Evolutionary conservation across 1,140 invertebrate species (phyloP).

Genomic region (Drosophila takahashii): DNA sequence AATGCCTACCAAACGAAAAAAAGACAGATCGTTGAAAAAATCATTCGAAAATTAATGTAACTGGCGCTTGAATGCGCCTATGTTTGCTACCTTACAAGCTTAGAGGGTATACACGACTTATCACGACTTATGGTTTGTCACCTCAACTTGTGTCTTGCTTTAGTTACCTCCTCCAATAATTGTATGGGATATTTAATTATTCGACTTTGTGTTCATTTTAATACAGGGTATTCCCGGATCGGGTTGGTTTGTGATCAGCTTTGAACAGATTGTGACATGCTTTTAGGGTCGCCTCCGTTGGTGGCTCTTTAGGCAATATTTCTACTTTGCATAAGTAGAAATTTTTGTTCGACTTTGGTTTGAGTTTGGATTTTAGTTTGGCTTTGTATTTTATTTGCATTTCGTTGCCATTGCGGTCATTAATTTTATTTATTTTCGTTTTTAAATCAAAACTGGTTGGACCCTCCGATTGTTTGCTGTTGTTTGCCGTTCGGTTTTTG

Average conservation of each 20-base stretch:
- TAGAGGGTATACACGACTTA: slow-evolving; percentile 8
- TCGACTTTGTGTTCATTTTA: neutral
- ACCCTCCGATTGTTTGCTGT: slow-evolving; percentile 68
- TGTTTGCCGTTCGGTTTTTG: slow-evolving; percentile 59
- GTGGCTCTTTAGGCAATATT: slow-evolving; percentile 78
- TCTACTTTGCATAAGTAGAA: slow-evolving; percentile 84
- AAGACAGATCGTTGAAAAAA: slow-evolving; percentile 40
- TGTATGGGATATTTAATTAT: neutral
- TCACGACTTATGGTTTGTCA: neutral
- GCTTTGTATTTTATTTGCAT: slow-evolving; percentile 76
- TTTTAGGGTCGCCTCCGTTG: slow-evolving; percentile 75
- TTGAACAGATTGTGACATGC: slow-evolving; percentile 73
- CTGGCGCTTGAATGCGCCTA: slow-evolving; percentile 76
- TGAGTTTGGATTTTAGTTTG: slow-evolving; percentile 36
- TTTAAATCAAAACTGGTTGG: slow-evolving; percentile 72
- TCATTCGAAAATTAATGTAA: slow-evolving; percentile 75
- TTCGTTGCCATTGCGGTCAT: slow-evolving; percentile 77
- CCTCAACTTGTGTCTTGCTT: no score
- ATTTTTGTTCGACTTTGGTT: slow-evolving; percentile 53
- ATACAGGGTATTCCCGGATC: neutral
- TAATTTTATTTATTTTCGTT: slow-evolving; percentile 76
- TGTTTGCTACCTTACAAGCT: slow-evolving; percentile 6
- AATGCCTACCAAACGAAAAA: slow-evolving; percentile 64
- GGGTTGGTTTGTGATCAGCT: neutral
- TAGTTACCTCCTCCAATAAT: neutral